These are phyloP conservation scores for Damaliscus lunatus DNA, from an alignment of 2,113 vertebrate genomes.

Conservation along the genomic window DNA sequence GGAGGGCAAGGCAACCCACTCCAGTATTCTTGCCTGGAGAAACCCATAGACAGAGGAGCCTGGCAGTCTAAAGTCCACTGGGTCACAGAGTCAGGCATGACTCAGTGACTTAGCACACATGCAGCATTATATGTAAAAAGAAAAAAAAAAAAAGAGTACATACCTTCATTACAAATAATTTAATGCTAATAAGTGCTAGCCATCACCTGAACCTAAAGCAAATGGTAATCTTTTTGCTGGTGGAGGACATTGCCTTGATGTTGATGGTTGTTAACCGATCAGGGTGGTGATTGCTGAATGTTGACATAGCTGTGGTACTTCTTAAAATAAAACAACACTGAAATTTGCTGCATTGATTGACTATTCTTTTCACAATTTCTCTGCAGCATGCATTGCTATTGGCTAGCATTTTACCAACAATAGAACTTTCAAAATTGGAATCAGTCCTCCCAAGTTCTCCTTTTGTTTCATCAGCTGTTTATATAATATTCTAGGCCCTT, in stretches of 20 bases:
- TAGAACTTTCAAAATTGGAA: background rate
- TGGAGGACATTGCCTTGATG: background rate
- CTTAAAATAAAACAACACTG: background rate
- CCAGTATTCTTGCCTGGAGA: background rate
- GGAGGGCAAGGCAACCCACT: background rate
- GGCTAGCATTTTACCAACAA: background rate
- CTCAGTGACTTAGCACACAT: background rate
- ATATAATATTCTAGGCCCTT: background rate
- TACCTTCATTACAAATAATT: background rate
- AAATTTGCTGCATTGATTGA: background rate
- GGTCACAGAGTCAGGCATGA: background rate
- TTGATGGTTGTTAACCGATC: background rate
- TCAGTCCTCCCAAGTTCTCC: background rate
- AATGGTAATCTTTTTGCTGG: background rate
- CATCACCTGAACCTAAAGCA: background rate
- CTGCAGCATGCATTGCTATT: background rate
- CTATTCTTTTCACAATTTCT: background rate
- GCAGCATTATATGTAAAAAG: background rate
- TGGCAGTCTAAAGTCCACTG: background rate
- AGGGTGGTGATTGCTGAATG: background rate
- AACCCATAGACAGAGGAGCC: background rate
- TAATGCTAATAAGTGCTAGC: background rate
- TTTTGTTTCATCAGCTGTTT: background rate
- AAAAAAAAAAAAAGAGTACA: background rate
- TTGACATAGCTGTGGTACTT: background rate